Conservation (phyloP, 1,140 invertebrate genomes). For the Zaprionus africanus region DNA sequence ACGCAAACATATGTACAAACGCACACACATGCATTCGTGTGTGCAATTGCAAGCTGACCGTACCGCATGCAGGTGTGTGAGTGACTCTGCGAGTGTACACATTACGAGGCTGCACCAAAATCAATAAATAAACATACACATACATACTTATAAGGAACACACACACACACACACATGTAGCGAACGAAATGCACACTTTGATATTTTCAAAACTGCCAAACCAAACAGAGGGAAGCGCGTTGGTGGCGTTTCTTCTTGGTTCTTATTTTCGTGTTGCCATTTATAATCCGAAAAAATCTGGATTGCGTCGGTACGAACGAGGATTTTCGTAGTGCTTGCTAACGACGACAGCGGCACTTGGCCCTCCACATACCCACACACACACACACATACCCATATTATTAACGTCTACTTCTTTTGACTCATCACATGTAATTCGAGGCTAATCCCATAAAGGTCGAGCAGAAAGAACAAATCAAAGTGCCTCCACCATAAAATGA, state of each 20-base stretch:
- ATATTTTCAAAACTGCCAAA: conserved; percentile 35
- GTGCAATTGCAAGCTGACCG: not conserved
- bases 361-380: not conserved
- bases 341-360: conserved; percentile 19
- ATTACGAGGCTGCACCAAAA: conserved; percentile 36
- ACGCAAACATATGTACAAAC: not conserved
- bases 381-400: not conserved
- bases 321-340: conserved; percentile 30
- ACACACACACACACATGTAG: conserved; percentile 8
- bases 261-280: conserved; percentile 40
- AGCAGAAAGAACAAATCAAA: not conserved
- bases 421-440: conserved; percentile 1
- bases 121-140: conserved; percentile 32
- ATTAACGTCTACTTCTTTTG: conserved; percentile 5
- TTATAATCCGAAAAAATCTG: conserved; percentile 57
- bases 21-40: not conserved
- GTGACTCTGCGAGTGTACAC: conserved; percentile 2
- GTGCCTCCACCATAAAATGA: not conserved
- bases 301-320: conserved; percentile 53
- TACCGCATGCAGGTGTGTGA: not conserved
- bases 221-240: conserved; percentile 9
- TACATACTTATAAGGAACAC: conserved; percentile 4
- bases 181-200: conserved; percentile 8
- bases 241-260: conserved; percentile 22
- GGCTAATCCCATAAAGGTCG: not conserved